Conservation (phyloP, 2,113 vertebrate species). For the Cervus canadensis region DNA sequence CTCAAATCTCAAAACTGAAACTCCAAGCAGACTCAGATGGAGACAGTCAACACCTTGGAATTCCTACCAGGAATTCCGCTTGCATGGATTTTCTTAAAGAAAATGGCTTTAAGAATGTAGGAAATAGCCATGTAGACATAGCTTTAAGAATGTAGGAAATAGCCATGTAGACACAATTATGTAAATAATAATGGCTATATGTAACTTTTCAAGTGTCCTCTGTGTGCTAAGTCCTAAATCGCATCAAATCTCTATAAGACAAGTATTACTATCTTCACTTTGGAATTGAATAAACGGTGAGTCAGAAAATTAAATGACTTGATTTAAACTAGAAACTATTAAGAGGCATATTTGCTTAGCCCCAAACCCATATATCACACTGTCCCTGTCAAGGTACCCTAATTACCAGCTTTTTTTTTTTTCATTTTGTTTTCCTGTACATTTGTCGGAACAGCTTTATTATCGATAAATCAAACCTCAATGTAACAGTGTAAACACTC, state of each 20-base stretch:
- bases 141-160: neutral
- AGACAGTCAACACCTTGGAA: neutral
- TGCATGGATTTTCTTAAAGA: neutral
- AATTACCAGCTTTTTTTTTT: neutral
- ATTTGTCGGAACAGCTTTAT: neutral
- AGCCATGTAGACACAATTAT: neutral
- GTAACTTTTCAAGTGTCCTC: neutral
- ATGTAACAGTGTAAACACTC: neutral
- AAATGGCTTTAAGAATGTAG: neutral
- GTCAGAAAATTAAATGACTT: neutral
- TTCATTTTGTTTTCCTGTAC: neutral
- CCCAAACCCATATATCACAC: neutral
- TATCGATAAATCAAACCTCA: neutral
- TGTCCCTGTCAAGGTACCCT: neutral
- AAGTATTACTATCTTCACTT: neutral
- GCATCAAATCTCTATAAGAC: neutral
- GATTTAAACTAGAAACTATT: neutral
- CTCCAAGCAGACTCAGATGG: neutral
- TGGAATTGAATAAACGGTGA: neutral
- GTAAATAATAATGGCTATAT: neutral
- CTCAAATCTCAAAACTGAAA: neutral
- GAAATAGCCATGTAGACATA: neutral
- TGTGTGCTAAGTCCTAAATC: neutral
- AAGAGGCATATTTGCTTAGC: neutral
- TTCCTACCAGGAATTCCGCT: neutral